Evolutionary conservation across 2,888 invertebrate species (phyloP).

Genomic region (Athrips mouffetella): DNA sequence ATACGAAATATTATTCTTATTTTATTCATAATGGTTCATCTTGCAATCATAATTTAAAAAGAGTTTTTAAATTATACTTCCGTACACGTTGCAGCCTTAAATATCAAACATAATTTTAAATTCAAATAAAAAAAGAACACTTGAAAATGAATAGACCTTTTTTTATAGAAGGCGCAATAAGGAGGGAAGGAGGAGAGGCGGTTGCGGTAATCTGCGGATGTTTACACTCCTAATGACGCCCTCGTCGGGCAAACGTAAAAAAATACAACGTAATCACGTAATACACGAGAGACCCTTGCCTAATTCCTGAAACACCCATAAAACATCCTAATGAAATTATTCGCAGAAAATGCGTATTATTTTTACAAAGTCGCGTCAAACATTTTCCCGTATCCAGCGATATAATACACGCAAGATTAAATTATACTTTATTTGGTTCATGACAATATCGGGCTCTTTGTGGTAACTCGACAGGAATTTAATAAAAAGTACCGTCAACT

Average conservation of each 20-base stretch:
- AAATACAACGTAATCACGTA: conserved; percentile 13
- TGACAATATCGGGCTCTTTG: conserved; percentile 23
- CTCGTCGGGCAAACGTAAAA: conserved; percentile 11
- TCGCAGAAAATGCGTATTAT: conserved; percentile 1
- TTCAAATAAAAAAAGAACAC: conserved; percentile 13
- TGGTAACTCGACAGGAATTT: conserved; percentile 24
- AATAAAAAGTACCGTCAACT: conserved; percentile 25
- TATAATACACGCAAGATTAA: conserved; percentile 24
- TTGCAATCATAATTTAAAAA: neutral
- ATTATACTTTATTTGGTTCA: conserved; percentile 25
- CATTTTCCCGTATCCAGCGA: neutral
- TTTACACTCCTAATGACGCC: conserved; percentile 16
- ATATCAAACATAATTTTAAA: conserved; percentile 9
- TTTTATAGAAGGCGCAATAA: neutral
- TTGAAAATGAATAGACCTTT: conserved; percentile 6
- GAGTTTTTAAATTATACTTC: neutral
- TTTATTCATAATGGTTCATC: no score
- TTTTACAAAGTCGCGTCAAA: conserved; percentile 1
- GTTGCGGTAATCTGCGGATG: conserved; percentile 7
- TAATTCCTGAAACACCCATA: conserved; percentile 3
- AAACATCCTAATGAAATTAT: conserved; percentile 14
- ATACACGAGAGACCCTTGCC: conserved; percentile 13
- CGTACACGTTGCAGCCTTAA: neutral
- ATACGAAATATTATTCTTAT: no score
- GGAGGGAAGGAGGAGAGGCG: neutral